These are phyloP conservation scores for Petrocephalus sullivani DNA, from an alignment of 2,797 vertebrate genomes.

Conservation along the genomic window DNA sequence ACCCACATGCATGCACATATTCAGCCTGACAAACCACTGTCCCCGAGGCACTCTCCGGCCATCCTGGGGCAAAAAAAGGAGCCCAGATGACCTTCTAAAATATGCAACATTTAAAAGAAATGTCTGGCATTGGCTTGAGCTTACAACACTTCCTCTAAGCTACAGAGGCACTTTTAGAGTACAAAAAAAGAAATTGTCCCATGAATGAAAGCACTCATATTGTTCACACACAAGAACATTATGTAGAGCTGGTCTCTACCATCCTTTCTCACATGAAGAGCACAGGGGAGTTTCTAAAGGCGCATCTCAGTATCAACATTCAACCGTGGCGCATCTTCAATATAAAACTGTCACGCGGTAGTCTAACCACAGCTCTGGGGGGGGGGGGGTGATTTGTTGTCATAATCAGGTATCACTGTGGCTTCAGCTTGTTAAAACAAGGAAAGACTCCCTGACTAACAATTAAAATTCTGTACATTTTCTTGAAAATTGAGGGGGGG, in stretches of 20 bases:
- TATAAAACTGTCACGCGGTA: not conserved
- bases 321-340: not conserved
- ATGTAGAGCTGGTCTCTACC: not conserved
- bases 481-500: constrained; percentile 10
- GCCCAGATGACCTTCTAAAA: constrained; percentile 15
- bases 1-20: not conserved
- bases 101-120: constrained; percentile 20
- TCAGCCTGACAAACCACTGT: not conserved
- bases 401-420: constrained; percentile 13
- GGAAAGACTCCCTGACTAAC: constrained; percentile 9
- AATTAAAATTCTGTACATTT: constrained; percentile 31
- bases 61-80: not conserved
- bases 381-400: constrained; percentile 4
- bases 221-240: not conserved
- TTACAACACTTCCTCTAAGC: not conserved
- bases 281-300: not conserved
- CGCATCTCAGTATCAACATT: not conserved
- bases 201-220: constrained; percentile 11
- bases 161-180: not conserved
- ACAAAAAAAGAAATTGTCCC: constrained; percentile 1
- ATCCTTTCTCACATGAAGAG: not conserved
- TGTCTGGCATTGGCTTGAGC: constrained; percentile 17
- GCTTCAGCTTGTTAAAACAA: constrained; percentile 26
- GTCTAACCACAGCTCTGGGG: not conserved
- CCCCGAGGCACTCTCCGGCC: not conserved